Conservation (phyloP, 2,113 vertebrate species). For the Mionectes macconnelli region DNA sequence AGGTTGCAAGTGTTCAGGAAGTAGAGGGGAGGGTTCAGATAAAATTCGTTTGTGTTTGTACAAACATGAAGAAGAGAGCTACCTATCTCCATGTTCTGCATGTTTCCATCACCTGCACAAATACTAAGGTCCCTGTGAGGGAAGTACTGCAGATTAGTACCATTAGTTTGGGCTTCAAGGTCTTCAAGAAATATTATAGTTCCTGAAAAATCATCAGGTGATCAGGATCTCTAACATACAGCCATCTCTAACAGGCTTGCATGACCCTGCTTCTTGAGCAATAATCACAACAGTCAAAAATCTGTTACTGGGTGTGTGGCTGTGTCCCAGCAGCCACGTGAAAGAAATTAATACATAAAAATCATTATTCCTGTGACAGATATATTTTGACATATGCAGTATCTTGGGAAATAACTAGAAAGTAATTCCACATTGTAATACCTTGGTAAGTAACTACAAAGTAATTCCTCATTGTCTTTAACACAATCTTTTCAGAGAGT, state of each 20-base stretch:
- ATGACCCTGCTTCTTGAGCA: not conserved
- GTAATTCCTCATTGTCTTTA: not conserved
- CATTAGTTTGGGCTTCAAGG: not conserved
- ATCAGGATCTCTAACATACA: not conserved
- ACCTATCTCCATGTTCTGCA: not conserved
- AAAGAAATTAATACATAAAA: not conserved
- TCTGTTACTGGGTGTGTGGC: not conserved
- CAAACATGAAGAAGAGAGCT: not conserved
- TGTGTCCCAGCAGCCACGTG: not conserved
- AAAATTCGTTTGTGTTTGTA: not conserved
- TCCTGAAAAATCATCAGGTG: not conserved
- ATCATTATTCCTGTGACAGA: not conserved
- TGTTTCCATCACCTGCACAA: not conserved
- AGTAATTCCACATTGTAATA: not conserved
- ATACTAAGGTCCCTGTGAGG: not conserved
- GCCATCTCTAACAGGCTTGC: not conserved
- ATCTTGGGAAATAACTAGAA: not conserved
- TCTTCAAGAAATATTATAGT: not conserved
- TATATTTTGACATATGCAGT: not conserved
- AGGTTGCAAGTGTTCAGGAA: rapidly evolving
- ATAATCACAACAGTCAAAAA: not conserved
- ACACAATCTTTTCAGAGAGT: not conserved
- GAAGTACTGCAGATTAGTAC: not conserved
- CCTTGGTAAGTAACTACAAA: not conserved
- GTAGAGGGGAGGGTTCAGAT: not conserved